A percentile compares a stretch with the other conserved stretches of the same genome.
Conservation (phyloP, 2,797 vertebrate genomes). For the Picus viridis region DNA sequence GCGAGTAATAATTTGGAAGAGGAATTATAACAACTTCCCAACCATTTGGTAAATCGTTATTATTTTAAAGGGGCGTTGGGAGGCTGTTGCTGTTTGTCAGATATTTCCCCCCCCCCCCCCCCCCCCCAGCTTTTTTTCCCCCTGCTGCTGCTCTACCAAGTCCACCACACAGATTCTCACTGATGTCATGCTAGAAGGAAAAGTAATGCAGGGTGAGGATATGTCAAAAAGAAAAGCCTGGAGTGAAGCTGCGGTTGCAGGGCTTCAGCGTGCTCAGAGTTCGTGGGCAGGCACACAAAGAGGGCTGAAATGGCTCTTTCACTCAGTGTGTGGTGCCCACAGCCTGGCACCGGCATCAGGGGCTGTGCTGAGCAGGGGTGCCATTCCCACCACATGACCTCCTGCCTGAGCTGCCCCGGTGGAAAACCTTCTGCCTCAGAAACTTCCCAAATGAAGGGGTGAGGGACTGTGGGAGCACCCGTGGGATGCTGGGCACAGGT, state of each 20-base stretch:
- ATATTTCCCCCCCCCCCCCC: conserved; percentile 1
- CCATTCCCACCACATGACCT: not conserved
- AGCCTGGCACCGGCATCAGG: fast-evolving
- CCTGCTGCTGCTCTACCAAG: conserved; percentile 53
- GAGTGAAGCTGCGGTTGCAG: not conserved
- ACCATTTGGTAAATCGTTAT: conserved; percentile 92
- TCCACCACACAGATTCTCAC: conserved; percentile 39
- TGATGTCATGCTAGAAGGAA: not conserved
- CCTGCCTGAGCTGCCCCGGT: fast-evolving
- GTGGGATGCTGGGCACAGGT: not conserved
- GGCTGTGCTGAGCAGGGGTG: fast-evolving
- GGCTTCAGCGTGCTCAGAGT: not conserved
- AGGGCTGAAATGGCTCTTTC: not conserved
- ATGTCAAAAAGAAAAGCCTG: not conserved
- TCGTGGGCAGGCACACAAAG: not conserved
- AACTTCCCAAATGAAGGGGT: not conserved
- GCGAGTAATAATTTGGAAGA: conserved; percentile 90
- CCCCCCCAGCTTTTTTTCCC: not conserved
- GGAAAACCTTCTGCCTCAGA: not conserved
- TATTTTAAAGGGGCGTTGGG: conserved; percentile 83
- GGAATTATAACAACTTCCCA: conserved; percentile 95
- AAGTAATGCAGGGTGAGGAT: conserved; percentile 1
- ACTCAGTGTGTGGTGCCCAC: fast-evolving
- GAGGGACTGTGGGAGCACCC: not conserved
- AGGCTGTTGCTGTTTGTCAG: conserved; percentile 74